Conservation (phyloP, 2,888 invertebrate genomes). For the Noctuana brunneofusca region DNA sequence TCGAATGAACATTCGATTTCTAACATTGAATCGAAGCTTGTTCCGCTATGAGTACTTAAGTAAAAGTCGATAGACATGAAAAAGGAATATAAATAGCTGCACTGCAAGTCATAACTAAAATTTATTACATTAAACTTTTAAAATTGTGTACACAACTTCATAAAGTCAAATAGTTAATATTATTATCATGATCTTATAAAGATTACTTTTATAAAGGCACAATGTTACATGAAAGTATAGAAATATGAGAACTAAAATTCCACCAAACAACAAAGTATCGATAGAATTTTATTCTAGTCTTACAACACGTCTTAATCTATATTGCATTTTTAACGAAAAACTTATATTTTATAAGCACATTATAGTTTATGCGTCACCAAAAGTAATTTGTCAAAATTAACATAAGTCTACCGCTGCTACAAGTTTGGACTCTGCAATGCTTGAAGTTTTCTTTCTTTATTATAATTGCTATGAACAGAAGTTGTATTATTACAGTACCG, state of each 20-base stretch:
- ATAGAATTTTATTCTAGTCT: no score
- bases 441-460: slow-evolving; percentile 31
- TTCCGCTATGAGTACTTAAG: neutral
- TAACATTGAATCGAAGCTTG: slow-evolving; percentile 13
- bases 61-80: neutral
- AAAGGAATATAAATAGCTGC: neutral
- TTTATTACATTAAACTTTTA: no score
- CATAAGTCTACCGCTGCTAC: slow-evolving; percentile 23
- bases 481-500: slow-evolving; percentile 30
- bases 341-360: neutral
- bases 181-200: no score
- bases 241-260: no score
- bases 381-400: slow-evolving; percentile 30
- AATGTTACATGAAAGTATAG: no score
- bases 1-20: slow-evolving; percentile 24
- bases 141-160: no score
- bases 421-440: slow-evolving; percentile 28
- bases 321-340: neutral
- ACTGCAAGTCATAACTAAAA: neutral
- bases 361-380: slow-evolving; percentile 9
- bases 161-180: no score
- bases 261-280: no score
- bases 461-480: slow-evolving; percentile 30
- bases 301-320: neutral
- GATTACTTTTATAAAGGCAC: no score